Conservation (phyloP, 2,113 vertebrate species). For the Solea senegalensis region DNA sequence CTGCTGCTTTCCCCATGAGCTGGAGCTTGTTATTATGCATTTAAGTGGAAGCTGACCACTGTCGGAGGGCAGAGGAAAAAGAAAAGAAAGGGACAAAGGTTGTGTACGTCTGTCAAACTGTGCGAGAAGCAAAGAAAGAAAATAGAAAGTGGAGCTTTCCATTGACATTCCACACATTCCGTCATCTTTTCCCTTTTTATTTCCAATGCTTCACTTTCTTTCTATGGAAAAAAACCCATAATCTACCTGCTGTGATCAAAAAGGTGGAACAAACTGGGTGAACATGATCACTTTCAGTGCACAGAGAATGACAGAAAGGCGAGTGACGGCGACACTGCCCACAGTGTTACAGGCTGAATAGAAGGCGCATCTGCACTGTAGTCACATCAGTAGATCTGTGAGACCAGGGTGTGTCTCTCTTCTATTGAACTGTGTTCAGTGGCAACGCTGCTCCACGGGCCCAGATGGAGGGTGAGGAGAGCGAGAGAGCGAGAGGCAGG, state of each 20-base stretch:
- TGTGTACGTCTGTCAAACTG: neutral
- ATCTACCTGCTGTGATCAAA: constrained; percentile 65
- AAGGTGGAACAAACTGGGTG: constrained; percentile 45
- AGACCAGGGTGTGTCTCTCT: constrained; percentile 15
- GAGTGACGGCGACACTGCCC: constrained; percentile 15
- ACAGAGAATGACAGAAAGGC: constrained; percentile 23
- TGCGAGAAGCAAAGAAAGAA: neutral
- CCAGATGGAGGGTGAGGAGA: constrained; percentile 53
- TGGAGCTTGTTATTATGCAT: constrained; percentile 4
- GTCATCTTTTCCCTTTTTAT: constrained; percentile 13
- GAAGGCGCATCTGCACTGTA: neutral
- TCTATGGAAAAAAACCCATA: constrained; percentile 4
- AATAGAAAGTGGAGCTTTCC: constrained; percentile 23
- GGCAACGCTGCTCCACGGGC: constrained; percentile 44
- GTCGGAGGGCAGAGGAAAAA: neutral
- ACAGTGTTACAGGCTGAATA: neutral
- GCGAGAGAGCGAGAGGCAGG: neutral
- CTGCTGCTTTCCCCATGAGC: neutral
- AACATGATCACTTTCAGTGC: neutral
- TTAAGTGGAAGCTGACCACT: neutral
- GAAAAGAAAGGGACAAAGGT: neutral
- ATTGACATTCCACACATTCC: constrained; percentile 65
- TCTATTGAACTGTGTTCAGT: constrained; percentile 26
- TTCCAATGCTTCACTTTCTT: constrained; percentile 2
- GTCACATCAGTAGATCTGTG: constrained; percentile 18